A percentile compares a stretch with the other conserved stretches of the same genome.
These are phyloP conservation scores for Apocheima hispidaria DNA, from an alignment of 2,888 invertebrate genomes.

Conservation along the genomic window DNA sequence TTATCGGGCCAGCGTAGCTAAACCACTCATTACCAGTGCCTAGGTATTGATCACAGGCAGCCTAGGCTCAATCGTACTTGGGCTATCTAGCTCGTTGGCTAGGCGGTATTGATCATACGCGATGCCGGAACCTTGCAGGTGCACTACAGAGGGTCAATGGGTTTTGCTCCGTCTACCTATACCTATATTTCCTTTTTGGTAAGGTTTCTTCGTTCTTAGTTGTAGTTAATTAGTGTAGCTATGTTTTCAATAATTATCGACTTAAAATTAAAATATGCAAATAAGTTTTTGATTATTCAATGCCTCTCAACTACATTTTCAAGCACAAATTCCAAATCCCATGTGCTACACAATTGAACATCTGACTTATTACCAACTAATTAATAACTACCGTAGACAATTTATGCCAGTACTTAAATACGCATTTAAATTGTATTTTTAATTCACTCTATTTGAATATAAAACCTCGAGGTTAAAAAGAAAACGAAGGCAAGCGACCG, in stretches of 20 bases:
- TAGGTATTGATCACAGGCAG: constrained; percentile 22
- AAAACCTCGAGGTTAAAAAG: constrained; percentile 52
- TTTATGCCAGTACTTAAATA: constrained; percentile 50
- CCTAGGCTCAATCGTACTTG: background rate
- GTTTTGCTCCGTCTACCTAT: background rate
- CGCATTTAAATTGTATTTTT: constrained; percentile 51
- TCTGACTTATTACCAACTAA: constrained; percentile 40
- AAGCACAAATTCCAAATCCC: constrained; percentile 12
- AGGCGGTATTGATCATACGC: constrained; percentile 28
- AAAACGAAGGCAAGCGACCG: constrained; percentile 56
- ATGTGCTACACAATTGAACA: constrained; percentile 31
- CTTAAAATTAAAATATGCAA: constrained; percentile 13
- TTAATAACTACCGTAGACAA: constrained; percentile 45
- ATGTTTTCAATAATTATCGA: constrained; percentile 5
- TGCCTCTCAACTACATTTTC: background rate
- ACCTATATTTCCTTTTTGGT: constrained; percentile 3
- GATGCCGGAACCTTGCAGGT: constrained; percentile 52
- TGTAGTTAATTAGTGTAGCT: background rate
- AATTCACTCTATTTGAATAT: constrained; percentile 53
- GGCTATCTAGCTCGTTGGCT: constrained; percentile 1
- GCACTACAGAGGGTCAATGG: constrained; percentile 48
- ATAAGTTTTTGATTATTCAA: constrained; percentile 12
- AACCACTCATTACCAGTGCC: constrained; percentile 37
- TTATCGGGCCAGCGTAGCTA: constrained; percentile 32
- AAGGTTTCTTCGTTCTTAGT: background rate